Percentiles rank a stretch among this genome's conserved stretches.
phyloP scores from a whole-genome alignment of 2,113 vertebrate genomes.

The Orcinus orca region DNA sequence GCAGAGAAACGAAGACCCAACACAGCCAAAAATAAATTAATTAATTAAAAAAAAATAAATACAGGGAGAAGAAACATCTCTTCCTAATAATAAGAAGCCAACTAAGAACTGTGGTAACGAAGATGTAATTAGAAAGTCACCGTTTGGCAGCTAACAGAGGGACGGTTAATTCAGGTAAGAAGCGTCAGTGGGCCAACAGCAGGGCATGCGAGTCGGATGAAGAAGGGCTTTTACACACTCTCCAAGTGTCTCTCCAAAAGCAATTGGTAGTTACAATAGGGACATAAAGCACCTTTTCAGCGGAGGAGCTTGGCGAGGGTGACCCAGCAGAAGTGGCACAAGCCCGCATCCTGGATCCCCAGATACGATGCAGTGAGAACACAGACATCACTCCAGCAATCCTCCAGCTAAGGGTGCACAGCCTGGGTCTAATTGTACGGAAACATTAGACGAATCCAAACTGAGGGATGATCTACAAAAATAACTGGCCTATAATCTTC shows the following conservation, averaged over 20 bases:
- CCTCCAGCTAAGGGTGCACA: not conserved
- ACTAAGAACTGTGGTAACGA: not conserved
- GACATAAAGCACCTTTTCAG: not conserved
- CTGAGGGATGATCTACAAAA: not conserved
- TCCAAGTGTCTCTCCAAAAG: too few relatives aligned
- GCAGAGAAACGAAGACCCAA: too few relatives aligned
- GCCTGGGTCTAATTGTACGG: too few relatives aligned
- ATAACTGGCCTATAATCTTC: not conserved
- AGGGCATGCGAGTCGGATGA: not conserved
- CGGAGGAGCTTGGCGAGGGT: not conserved
- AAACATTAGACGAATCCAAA: not conserved
- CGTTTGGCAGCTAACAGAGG: not conserved
- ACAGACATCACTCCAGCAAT: not conserved
- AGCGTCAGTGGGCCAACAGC: rapidly evolving
- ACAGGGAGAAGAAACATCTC: not conserved
- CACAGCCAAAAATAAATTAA: too few relatives aligned
- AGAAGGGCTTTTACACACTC: not conserved
- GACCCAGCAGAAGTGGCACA: too few relatives aligned
- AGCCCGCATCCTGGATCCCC: rapidly evolving
- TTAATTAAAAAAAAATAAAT: not conserved
- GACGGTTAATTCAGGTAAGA: not conserved
- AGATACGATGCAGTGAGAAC: not conserved
- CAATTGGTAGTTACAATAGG: rapidly evolving
- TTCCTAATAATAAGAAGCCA: not conserved
- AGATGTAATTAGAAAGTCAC: not conserved